Conservation (phyloP, 1,140 invertebrate species). For the Glossosoma conforme region DNA sequence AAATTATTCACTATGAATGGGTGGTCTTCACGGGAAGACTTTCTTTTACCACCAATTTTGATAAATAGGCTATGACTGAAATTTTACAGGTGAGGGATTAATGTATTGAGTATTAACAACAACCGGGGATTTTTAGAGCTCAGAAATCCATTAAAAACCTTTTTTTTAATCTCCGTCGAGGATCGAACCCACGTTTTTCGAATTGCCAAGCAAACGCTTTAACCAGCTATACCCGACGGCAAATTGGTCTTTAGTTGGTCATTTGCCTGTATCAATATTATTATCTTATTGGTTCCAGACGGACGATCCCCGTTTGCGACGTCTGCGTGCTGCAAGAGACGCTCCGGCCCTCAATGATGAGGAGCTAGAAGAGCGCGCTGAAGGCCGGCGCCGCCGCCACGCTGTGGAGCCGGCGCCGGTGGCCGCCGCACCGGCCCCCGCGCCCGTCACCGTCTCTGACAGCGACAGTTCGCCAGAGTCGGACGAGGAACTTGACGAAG, state of each 20-base stretch:
- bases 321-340: constrained; percentile 50
- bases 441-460: constrained; percentile 19
- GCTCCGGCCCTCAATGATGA: constrained; percentile 53
- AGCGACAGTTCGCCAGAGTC: constrained; percentile 57
- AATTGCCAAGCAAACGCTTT: constrained; percentile 11
- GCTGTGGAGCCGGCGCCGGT: constrained; percentile 24
- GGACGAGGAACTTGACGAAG: constrained; percentile 60
- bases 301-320: constrained; percentile 72
- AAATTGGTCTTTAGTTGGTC: too few relatives aligned
- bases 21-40: too few relatives aligned
- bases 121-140: too few relatives aligned
- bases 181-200: too few relatives aligned
- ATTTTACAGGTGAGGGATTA: too few relatives aligned
- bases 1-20: too few relatives aligned
- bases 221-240: too few relatives aligned
- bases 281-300: constrained; percentile 38
- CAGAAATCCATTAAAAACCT: too few relatives aligned
- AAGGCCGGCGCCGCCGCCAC: constrained; percentile 36
- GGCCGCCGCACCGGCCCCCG: background rate
- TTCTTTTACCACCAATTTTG: too few relatives aligned
- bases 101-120: too few relatives aligned
- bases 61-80: too few relatives aligned
- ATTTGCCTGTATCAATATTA: background rate
- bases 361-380: constrained; percentile 49
- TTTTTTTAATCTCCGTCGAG: too few relatives aligned